Base-by-base conservation (phyloP, 2,888 invertebrate genomes). In the Falcaria lacertinaria region DNA sequence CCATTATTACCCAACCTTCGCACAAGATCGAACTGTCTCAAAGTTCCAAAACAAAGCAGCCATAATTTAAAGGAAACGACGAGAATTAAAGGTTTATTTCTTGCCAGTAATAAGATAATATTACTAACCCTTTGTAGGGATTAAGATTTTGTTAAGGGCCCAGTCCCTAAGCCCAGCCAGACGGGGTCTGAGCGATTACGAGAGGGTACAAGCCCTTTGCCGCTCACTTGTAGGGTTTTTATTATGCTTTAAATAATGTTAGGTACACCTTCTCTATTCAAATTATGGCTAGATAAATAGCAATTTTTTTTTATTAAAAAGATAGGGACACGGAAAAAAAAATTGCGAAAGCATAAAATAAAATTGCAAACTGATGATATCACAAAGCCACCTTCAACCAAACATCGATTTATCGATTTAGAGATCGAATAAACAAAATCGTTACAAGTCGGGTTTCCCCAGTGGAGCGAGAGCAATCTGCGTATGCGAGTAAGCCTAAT, bases 121-220 rank as follows among this genome's bases (percentile, higher is more conserved):
- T 84, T 82, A 78, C 73, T 88, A 88, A 88, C 88, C 88, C 88
- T 89, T 88, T 88, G 87, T 80, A 72, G 79, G 83, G 87, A 89
- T 88, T 88, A 87, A 88, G 88, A 88, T 88, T 88, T 86, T 85
- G 88, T 88, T 88, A 85, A 87, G 87, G 87, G 86, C 74, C 75
- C 64, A 65, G 69, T 64, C 77, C 73, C 70, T 82, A 71, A 82
- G 73, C 76, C 71, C 66, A 66, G 71, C 69, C 84, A 83, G 83
- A 81, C 84, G 81, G 74, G 78, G 70, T 62, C 68, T 72, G 66
- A 55, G 58, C 65, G 74, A 74, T 74, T 75, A 74, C 65, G 62
- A 51, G 52, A 67, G 69, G 69, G 68, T 57, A 57, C 62, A 52
- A 54, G 66, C 65, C 71, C 78, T 73, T 75, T 66, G 60, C 59